These are phyloP conservation scores for Azorinus chamasolen DNA, from an alignment of 2,888 invertebrate genomes.

Conservation along the genomic window DNA sequence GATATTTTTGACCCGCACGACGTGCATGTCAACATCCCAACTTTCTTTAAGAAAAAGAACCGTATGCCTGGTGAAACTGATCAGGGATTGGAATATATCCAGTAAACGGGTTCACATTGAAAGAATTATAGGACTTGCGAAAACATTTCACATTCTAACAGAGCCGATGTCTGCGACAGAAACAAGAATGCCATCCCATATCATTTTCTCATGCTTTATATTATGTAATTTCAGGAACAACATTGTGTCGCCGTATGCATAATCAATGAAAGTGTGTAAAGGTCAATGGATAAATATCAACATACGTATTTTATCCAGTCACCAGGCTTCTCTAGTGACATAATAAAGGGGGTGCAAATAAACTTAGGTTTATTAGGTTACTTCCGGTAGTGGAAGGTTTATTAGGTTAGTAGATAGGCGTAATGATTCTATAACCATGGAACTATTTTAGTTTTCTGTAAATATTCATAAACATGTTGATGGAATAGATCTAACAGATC, in stretches of 20 bases:
- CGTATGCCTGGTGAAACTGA: constrained; percentile 43
- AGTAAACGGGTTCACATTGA: constrained; percentile 61
- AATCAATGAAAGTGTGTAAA: too few relatives aligned
- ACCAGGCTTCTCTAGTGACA: too few relatives aligned
- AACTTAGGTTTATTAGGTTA: too few relatives aligned
- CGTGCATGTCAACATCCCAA: constrained; percentile 61
- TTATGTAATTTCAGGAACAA: constrained; percentile 55
- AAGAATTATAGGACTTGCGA: constrained; percentile 55
- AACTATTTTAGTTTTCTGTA: too few relatives aligned
- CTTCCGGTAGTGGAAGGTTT: too few relatives aligned
- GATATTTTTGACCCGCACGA: constrained; percentile 52
- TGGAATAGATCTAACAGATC: too few relatives aligned
- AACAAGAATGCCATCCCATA: constrained; percentile 49
- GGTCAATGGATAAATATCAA: too few relatives aligned
- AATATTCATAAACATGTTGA: too few relatives aligned
- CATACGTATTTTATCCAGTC: too few relatives aligned
- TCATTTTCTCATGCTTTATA: constrained; percentile 53
- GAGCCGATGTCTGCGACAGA: constrained; percentile 42
- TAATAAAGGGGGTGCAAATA: too few relatives aligned
- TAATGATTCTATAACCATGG: too few relatives aligned
- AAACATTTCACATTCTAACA: constrained; percentile 51
- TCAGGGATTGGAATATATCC: constrained; percentile 58
- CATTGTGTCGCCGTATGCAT: constrained; percentile 48
- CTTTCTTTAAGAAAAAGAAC: constrained; percentile 60
- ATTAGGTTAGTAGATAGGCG: too few relatives aligned